Evolutionary conservation across 2,113 vertebrate genomes (phyloP), one percentile per base, ranked within the genome.

Genomic region (Gymnobelideus leadbeateri): DNA sequence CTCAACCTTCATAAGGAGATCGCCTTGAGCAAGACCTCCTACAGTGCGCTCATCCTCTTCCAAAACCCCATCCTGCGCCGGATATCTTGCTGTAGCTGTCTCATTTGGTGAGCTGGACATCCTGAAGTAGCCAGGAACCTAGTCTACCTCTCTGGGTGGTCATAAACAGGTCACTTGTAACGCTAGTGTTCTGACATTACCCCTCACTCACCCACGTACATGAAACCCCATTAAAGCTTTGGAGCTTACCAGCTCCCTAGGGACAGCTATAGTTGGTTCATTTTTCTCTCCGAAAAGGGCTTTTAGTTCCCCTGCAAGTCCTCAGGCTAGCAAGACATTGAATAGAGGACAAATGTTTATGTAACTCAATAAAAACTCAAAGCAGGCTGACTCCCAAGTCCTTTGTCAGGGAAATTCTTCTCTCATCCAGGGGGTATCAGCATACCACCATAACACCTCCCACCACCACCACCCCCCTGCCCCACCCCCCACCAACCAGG

Each of bases 1-100:
- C 96, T 98, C 52, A 98, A 97, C 92, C 99, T 99, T 98, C 98
- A 98, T 89, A 99, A 98, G 94, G 99, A 99, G 96, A 97, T 99
- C 0, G 6, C 96, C 2, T 98, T 96, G 16, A 97, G 98, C 49
- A 99, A 97, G 14, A 93, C 90, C 0, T 95, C 92, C 91, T 94
- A 97, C 52, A 90, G 95, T 31, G 0, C 84, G 28, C 5, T 54
- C 8, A 96, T 97, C 93, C 97, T 98, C 89, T 54, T 98, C 93
- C 97, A 95, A 51, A 96, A 55, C 0, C 94, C 98, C 47, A 47
- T 90, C 50, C 84, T 98, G 51, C 96, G 97, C n/a, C 95, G 92
- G 6, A 46, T 98, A 84, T 96, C 96, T 84, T 52, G 97, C 90
- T 98, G 98, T 50, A 97, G 97, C 91, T 93, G 89, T 52, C 31